Conservation (phyloP, 2,888 invertebrate species). For the Drosophila nr. perissopoda region DNA sequence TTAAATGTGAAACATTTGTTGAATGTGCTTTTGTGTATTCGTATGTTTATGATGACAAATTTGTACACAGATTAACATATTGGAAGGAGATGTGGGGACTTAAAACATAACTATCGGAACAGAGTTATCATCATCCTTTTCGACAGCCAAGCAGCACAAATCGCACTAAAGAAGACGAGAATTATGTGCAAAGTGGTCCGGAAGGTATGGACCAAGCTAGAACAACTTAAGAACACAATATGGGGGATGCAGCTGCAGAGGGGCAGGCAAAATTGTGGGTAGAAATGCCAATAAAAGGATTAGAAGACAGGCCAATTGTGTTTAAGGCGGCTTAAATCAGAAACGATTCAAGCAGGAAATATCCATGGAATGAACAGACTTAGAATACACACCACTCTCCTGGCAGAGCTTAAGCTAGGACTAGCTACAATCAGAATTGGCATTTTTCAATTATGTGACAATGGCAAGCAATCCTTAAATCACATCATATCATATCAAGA, state of each 20-base stretch:
- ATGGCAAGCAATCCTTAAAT: background rate
- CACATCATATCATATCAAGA: background rate
- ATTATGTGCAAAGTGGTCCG: background rate
- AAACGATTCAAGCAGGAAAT: background rate
- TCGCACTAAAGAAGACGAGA: background rate
- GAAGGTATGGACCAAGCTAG: background rate
- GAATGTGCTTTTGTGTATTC: accelerated
- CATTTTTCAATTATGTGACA: background rate
- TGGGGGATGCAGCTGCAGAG: background rate
- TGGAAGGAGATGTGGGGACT: background rate
- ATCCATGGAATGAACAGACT: background rate
- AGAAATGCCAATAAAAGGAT: background rate
- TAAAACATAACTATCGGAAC: background rate
- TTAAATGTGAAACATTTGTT: background rate
- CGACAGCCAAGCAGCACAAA: background rate
- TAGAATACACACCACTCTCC: no score
- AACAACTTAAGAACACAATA: background rate
- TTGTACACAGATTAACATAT: background rate
- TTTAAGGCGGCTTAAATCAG: background rate
- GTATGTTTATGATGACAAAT: background rate
- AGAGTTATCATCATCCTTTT: background rate
- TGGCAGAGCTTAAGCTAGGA: background rate
- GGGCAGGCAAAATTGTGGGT: background rate
- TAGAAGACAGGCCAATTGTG: background rate
- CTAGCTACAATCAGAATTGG: background rate